phyloP scores from a whole-genome alignment of 2,797 vertebrate species.

The Tiaroga cobitis region DNA sequence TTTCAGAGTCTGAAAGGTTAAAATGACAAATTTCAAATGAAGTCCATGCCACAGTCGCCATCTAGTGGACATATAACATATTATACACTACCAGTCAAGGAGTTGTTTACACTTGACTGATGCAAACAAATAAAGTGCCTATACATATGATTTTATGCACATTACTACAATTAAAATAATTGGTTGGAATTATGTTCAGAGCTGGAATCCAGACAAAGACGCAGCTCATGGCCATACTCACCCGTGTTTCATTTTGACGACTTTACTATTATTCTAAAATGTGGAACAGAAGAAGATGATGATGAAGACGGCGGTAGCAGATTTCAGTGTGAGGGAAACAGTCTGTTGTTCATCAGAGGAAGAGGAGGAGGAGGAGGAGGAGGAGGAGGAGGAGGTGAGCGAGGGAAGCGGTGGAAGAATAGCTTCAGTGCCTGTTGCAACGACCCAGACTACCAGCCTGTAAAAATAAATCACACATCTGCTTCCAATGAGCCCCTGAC shows the following conservation, averaged over 20 bases:
- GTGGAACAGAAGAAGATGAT: background rate
- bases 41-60: slow-evolving; percentile 16
- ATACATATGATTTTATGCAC: background rate
- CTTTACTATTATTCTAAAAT: background rate
- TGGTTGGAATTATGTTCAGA: background rate
- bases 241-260: background rate
- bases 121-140: background rate
- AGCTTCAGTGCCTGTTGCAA: slow-evolving; percentile 42
- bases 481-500: slow-evolving; percentile 62
- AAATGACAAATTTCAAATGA: background rate
- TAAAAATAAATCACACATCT: slow-evolving; percentile 69
- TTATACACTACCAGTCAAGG: background rate
- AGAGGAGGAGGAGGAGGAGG: slow-evolving; percentile 5
- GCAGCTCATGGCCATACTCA: background rate
- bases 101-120: background rate
- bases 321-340: background rate
- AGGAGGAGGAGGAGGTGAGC: background rate
- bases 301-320: background rate
- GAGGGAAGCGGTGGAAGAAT: slow-evolving; percentile 21
- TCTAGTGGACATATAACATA: slow-evolving; percentile 28
- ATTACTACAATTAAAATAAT: background rate
- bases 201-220: background rate
- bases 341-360: slow-evolving; percentile 1
- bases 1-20: background rate
- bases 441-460: slow-evolving; percentile 59